phyloP scores from a whole-genome alignment of 2,113 vertebrate species.

The Galeopterus variegatus region DNA sequence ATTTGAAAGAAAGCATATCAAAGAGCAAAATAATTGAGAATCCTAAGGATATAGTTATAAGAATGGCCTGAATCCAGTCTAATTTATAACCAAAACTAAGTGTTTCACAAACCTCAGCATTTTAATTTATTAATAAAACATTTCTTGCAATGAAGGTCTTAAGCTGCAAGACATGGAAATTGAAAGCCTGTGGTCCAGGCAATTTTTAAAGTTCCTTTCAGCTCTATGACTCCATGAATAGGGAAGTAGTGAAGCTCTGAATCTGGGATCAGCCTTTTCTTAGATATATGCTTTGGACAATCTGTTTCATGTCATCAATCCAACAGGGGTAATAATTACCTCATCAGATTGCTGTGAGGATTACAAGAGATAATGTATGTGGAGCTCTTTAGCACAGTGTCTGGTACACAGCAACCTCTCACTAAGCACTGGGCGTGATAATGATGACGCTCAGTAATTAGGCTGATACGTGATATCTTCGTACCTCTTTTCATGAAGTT shows the following conservation, averaged over 20 bases:
- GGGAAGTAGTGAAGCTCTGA: not conserved
- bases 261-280: not conserved
- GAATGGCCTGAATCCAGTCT: not conserved
- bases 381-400: not conserved
- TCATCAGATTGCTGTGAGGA: not conserved
- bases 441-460: not conserved
- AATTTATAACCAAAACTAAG: not conserved
- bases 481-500: not conserved
- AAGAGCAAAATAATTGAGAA: conserved; percentile 3
- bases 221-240: not conserved
- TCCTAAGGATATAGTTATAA: not conserved
- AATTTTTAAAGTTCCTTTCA: conserved; percentile 9
- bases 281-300: not conserved
- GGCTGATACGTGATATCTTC: not conserved
- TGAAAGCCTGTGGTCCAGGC: not conserved
- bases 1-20: not conserved
- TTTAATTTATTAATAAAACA: not conserved
- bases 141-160: not conserved
- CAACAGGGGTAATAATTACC: not conserved
- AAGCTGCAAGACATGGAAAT: not conserved
- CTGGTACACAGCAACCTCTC: not conserved
- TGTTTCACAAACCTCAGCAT: not conserved
- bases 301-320: not conserved
- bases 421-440: not conserved
- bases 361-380: not conserved